Percentiles rank a stretch among this genome's conserved stretches.
Conservation (phyloP, 2,888 invertebrate species). For the Heliconius cydno region DNA sequence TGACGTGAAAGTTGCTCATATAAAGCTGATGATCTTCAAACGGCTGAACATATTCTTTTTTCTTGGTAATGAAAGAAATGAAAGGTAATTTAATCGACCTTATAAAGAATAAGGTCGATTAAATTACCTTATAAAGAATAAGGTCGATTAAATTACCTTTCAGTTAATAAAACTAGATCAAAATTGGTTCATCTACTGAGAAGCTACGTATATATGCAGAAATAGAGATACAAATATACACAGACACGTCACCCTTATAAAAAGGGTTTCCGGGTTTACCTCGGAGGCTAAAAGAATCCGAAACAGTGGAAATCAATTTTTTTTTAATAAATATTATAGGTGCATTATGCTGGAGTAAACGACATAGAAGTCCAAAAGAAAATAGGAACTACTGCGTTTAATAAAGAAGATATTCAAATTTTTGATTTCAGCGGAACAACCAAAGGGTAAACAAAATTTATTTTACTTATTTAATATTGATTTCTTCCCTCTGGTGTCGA, state of each 20-base stretch:
- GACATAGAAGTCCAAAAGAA: constrained; percentile 54
- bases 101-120: too few species aligned
- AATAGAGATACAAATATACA: neutral
- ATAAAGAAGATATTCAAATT: constrained; percentile 44
- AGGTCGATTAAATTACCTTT: too few species aligned
- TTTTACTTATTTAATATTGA: neutral
- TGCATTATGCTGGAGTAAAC: constrained; percentile 60
- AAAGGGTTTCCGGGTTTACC: neutral
- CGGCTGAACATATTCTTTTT: too few species aligned
- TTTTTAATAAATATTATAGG: constrained; percentile 50
- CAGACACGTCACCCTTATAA: too few species aligned
- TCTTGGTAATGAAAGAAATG: too few species aligned
- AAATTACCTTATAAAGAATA: too few species aligned
- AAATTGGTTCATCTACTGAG: neutral
- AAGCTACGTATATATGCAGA: neutral
- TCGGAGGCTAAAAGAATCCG: neutral
- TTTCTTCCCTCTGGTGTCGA: too few species aligned
- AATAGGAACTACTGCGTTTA: constrained; percentile 47
- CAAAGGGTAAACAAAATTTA: constrained; percentile 52
- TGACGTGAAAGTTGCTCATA: too few species aligned
- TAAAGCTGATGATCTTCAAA: too few species aligned
- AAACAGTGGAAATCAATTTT: neutral
- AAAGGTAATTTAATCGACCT: too few species aligned
- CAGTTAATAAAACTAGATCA: neutral
- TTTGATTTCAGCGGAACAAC: constrained; percentile 67